Base-by-base conservation (phyloP, 1,140 invertebrate genomes). In the Planococcus citri region DNA sequence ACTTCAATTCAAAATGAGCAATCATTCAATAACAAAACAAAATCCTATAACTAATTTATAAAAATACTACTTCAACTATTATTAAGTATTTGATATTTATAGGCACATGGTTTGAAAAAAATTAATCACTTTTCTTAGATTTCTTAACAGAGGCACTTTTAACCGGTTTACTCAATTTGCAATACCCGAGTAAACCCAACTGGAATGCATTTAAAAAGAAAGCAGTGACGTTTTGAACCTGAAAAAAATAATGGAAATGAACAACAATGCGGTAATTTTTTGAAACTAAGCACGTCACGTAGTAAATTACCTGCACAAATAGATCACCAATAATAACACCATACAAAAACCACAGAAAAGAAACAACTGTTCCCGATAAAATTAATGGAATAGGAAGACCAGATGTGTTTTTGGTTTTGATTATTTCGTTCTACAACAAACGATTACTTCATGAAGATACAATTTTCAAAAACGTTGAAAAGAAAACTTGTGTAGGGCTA, bases 371-470 rank as follows among this genome's bases (percentile, higher is more conserved):
- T 72, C 87, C 90, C 73, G 86, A 86, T 20, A 91, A 79, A 73
- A 92, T 92, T 21, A 93, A 81, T 3, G 90, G 87, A 76, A 93
- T 90, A 21, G 91, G 91, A 78, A 94, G 83, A 58, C 84, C 83
- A 69, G 86, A 88, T 0, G 88, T 88, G 76, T 71, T 51, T 27
- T 71, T 69, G n/a, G 68, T 69, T 38, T 25, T 37, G 12, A 69
- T 12, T 8, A 69, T 69, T 69, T 69, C 68, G 2, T 33, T 33
- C 68, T 69, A 51, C 1, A 51, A 69, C 10, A 37, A 27, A 38
- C 29, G n/a, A n/a, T n/a, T n/a, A n/a, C n/a, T 4, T 37, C 20
- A 68, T 17, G 3, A n/a, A 29, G 24, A 33, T 38, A 68, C 12
- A 10, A 33, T 12, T n/a, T 22, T 25, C 33, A 10, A 24, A 25